Evolutionary conservation across 2,797 vertebrate genomes (phyloP), one percentile per base, ranked within the genome.

Genomic region (Pterois miles): DNA sequence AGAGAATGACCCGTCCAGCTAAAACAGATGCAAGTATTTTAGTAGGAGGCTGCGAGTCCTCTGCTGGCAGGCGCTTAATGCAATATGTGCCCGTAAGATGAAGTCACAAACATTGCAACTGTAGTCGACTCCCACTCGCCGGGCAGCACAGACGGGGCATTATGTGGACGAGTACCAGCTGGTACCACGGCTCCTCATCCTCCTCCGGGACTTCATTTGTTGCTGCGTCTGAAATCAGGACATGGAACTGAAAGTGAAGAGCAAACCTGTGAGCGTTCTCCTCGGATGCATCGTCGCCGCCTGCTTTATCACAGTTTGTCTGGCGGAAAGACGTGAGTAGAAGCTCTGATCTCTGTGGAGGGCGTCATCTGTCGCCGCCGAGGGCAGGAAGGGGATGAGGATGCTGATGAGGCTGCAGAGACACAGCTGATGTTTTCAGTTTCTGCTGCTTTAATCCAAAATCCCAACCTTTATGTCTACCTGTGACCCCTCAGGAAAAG

Each of bases 121-220:
- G 93, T 94, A 94, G 94, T 94, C 89, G 78, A 94, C 94, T 94
- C 93, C 95, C 94, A 95, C 94, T 94, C 86, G 74, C 86, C 76
- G 74, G 83, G 74, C 87, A 93, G 89, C 92, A 96, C 95, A 96
- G 95, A 93, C 84, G 29, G 84, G 86, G 74, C 95, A 90, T 96
- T 96, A 95, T 96, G 93, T 92, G 91, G 76, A 84, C 72, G 78
- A 90, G 95, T 96, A 94, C 95, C 95, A 95, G 94, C 93, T 93
- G 92, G 95, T 95, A 94, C 94, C 95, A 95, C 90, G 70, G 78
- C 92, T 93, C 89, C 85, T 92, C 92, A 71, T 90, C 92, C 90
- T 92, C 90, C 87, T 82, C 86, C 83, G 40, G 84, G 90, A 92
- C 91, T 94, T 93, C 90, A 92, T 91, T 92, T 79, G 93, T 74